Conservation (phyloP, 2,888 invertebrate species). For the Caenorhabditis afra region DNA sequence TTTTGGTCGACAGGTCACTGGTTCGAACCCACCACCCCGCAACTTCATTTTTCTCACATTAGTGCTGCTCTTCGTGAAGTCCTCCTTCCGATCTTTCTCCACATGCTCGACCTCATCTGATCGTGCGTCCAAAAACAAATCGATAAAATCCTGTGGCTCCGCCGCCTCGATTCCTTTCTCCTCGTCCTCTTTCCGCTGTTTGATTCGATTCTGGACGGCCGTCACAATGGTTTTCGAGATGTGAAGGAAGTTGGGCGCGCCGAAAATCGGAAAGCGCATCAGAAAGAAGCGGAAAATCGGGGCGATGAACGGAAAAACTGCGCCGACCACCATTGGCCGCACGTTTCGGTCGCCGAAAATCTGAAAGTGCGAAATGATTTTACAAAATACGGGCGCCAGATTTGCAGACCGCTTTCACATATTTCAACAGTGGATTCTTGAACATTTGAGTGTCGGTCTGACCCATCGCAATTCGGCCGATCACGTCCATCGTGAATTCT, state of each 20-base stretch:
- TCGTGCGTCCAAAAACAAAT: constrained; percentile 69
- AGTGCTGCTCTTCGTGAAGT: constrained; percentile 22
- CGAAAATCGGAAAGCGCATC: not conserved
- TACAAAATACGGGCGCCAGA: not conserved
- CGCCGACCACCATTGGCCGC: not conserved
- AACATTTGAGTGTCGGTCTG: constrained; percentile 55
- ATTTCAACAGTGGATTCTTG: constrained; percentile 32
- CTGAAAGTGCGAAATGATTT: not conserved
- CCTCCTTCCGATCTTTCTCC: constrained; percentile 26
- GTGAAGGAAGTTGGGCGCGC: not conserved
- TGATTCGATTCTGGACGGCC: constrained; percentile 53
- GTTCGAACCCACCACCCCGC: too few species aligned
- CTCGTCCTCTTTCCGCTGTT: constrained; percentile 52
- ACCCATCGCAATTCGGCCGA: constrained; percentile 69
- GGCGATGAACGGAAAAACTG: not conserved
- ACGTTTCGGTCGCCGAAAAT: constrained; percentile 14
- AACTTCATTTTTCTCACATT: constrained; percentile 37
- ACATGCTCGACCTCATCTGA: constrained; percentile 56
- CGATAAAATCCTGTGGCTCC: constrained; percentile 69
- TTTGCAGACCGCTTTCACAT: not conserved
- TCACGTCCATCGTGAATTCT: constrained; percentile 71
- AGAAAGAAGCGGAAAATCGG: not conserved
- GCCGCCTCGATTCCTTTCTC: constrained; percentile 42
- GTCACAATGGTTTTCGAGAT: constrained; percentile 13
- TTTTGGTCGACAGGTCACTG: too few species aligned